Percentiles rank a stretch among this genome's conserved stretches.
Evolutionary conservation across 1,140 invertebrate genomes (phyloP).

Genomic region (Plectrocnemia conspersa): DNA sequence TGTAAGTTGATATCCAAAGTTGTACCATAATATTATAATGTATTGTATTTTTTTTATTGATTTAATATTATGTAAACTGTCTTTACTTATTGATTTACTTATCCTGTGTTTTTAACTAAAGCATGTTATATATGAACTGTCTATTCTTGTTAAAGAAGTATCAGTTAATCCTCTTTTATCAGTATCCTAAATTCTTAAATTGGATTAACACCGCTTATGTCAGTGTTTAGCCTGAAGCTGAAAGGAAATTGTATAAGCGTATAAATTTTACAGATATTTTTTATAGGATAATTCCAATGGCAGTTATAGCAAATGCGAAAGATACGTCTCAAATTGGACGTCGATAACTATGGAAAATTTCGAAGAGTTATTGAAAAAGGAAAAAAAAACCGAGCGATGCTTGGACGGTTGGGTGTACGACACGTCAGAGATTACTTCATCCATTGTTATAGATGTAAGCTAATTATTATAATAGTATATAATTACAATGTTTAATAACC

Average conservation of each 20-base stretch:
- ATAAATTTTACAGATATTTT: constrained; percentile 24
- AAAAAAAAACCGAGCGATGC: constrained; percentile 64
- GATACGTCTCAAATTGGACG: constrained; percentile 70
- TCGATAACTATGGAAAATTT: constrained; percentile 44
- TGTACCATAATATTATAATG: no score
- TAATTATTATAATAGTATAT: constrained; percentile 7
- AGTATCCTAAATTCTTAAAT: constrained; percentile 31
- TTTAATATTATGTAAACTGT: no score
- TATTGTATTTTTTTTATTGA: no score
- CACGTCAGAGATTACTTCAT: constrained; percentile 61
- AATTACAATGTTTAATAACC: constrained; percentile 16
- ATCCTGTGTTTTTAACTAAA: no score
- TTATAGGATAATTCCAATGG: constrained; percentile 48
- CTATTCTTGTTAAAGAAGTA: no score
- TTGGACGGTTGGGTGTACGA: constrained; percentile 78
- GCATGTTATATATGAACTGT: no score
- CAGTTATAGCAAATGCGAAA: constrained; percentile 56
- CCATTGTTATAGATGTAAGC: constrained; percentile 77
- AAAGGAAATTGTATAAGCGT: constrained; percentile 9
- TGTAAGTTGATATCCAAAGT: no score
- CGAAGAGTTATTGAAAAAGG: constrained; percentile 46
- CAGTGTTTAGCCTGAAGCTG: constrained; percentile 4
- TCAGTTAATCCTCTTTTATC: constrained; percentile 25
- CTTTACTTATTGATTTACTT: no score
- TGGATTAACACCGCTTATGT: constrained; percentile 22